Evolutionary conservation across 1,140 invertebrate species (phyloP), one percentile per base, ranked within the genome.

Genomic region (Vollenhovia emeryi): DNA sequence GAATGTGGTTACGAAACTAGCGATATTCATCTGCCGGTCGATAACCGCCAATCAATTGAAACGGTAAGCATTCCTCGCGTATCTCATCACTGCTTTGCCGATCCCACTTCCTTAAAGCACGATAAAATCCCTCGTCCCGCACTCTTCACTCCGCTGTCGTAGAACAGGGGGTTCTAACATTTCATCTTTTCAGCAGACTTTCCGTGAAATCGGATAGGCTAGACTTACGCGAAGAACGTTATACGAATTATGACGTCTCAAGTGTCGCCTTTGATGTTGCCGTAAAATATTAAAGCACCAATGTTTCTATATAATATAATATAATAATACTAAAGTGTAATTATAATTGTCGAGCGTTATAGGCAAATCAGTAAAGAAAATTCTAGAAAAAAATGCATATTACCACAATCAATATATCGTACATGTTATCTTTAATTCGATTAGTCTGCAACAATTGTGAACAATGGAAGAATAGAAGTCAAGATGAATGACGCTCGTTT

Each of bases 181-280:
- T 76, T 75, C 69, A 74, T 82, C 78, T 71, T 73, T 57, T 73
- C 50, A 71, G 13, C 50, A 40, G 36, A 50, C 50, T 82, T 82
- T 24, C n/a, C n/a, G 36, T 24, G 68, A 76, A 84, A 52, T 84
- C 33, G 71, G 55, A 76, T 75, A 75, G 33, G 43, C 57, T 64
- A 75, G 55, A 75, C 55, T 75, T 80, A 50, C 57, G 27, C 40
- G 33, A 75, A 60, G 71, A 59, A 33, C 71, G 24, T 59, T 75
- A 84, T 24, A 60, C 45, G 60, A 57, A 62, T 84, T 82, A 69
- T 21, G 9, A 15, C 43, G 59, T 78, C 45, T 60, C 43, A 48
- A 79, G 85, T 52, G 18, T 60, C 55, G 36, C 6, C 11, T 18
- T 18, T 52, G 50, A 69, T 27, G 30, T 71, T 68, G 50, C 30